These are phyloP conservation scores for Musca vetustissima DNA, from an alignment of 1,140 invertebrate genomes.

Conservation along the genomic window DNA sequence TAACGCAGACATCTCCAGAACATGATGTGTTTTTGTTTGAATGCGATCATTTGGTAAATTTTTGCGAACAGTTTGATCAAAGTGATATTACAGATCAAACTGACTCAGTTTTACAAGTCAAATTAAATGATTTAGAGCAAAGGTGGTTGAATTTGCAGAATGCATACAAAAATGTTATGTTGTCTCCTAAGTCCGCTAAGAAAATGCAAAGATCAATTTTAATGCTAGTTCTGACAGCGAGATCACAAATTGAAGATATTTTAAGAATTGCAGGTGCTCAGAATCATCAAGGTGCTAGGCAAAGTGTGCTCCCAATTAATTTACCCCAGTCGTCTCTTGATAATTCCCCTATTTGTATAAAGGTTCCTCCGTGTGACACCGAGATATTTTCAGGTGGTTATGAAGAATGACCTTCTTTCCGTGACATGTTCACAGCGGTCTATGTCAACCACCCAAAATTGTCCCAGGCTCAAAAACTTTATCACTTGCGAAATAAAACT, in stretches of 20 bases:
- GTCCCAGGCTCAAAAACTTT: not conserved
- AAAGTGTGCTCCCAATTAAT: not conserved
- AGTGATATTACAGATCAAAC: not conserved
- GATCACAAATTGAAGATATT: not conserved
- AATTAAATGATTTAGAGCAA: not conserved
- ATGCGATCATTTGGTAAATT: not conserved
- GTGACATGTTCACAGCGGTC: slow-evolving; percentile 14
- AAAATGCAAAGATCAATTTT: not conserved
- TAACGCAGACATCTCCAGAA: not conserved
- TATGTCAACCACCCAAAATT: not conserved
- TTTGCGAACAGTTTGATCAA: not conserved
- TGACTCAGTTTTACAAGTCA: not conserved
- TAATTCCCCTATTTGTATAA: not conserved
- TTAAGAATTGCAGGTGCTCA: not conserved
- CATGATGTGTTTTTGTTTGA: not conserved
- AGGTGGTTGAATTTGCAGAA: not conserved
- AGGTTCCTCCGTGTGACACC: slow-evolving; percentile 16
- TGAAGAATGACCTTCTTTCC: slow-evolving; percentile 4
- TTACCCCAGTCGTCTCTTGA: not conserved
- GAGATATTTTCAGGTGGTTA: slow-evolving; percentile 11
- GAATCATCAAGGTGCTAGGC: not conserved
- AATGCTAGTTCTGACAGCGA: too few relatives aligned
- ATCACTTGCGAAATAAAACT: not conserved
- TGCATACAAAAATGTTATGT: not conserved
- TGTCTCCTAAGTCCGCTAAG: not conserved